Conservation (phyloP, 2,888 invertebrate genomes). For the Bellardia pandia region DNA sequence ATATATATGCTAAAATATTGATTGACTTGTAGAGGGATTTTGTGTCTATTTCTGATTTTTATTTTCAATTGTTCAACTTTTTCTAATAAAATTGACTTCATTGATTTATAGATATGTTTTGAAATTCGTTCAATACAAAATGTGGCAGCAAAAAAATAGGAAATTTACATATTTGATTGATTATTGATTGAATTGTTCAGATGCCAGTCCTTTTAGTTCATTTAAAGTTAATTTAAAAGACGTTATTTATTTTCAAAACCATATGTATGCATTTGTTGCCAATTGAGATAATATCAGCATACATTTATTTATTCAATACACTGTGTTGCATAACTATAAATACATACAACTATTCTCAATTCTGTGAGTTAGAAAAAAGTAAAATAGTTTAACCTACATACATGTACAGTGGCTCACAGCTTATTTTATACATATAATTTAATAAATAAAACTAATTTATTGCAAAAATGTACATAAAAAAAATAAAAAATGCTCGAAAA, state of each 20-base stretch:
- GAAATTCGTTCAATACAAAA: background rate
- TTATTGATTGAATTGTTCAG: slow-evolving; percentile 26
- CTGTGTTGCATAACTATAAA: no score
- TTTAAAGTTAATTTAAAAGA: slow-evolving; percentile 44
- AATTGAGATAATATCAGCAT: slow-evolving; percentile 17
- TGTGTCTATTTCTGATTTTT: background rate
- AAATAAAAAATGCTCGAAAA: no score
- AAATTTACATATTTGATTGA: slow-evolving; percentile 66
- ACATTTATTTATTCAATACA: no score
- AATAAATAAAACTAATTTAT: no score
- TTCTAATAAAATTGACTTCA: slow-evolving; percentile 40
- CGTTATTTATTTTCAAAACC: slow-evolving; percentile 42
- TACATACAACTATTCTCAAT: no score
- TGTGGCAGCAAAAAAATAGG: background rate
- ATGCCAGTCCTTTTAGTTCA: slow-evolving; percentile 4
- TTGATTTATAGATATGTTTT: background rate
- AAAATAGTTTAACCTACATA: no score
- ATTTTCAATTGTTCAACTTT: slow-evolving; percentile 20
- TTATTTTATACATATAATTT: no score
- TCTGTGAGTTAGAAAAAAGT: no score
- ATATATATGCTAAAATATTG: slow-evolving; percentile 40
- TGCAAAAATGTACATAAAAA: no score
- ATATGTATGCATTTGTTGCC: slow-evolving; percentile 34
- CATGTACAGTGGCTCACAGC: no score
- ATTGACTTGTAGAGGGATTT: slow-evolving; percentile 37